Conservation (phyloP, 2,797 vertebrate genomes). For the Anas bernieri region DNA sequence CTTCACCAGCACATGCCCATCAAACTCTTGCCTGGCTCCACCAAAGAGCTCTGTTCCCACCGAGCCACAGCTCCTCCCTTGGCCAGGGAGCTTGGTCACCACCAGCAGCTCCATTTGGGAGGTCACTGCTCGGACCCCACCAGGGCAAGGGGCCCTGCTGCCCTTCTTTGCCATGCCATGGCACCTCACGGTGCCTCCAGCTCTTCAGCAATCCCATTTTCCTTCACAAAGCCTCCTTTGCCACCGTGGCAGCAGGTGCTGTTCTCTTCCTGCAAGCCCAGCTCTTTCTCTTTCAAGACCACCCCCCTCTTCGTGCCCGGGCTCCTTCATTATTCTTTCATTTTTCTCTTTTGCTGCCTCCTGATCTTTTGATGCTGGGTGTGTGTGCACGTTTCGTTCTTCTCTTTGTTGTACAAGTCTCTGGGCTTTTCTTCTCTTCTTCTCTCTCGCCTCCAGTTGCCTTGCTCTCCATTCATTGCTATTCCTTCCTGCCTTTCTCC, state of each 20-base stretch:
- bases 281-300: background rate
- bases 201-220: background rate
- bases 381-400: background rate
- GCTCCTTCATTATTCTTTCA: background rate
- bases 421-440: background rate
- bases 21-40: too few species aligned
- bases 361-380: background rate
- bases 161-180: background rate
- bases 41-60: background rate
- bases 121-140: background rate
- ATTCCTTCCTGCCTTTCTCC: conserved; percentile 29
- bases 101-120: background rate
- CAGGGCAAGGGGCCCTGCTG: background rate
- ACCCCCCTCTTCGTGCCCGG: background rate
- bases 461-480: conserved; percentile 21
- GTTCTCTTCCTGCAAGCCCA: background rate
- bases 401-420: conserved; percentile 37
- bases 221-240: background rate
- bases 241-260: background rate
- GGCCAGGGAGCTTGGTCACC: background rate
- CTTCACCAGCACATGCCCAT: too few species aligned
- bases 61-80: background rate
- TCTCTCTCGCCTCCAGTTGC: background rate
- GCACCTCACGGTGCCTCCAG: background rate
- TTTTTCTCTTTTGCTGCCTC: conserved; percentile 14